Evolutionary conservation across 2,113 vertebrate genomes (phyloP).

Genomic region (Prionailurus viverrinus): DNA sequence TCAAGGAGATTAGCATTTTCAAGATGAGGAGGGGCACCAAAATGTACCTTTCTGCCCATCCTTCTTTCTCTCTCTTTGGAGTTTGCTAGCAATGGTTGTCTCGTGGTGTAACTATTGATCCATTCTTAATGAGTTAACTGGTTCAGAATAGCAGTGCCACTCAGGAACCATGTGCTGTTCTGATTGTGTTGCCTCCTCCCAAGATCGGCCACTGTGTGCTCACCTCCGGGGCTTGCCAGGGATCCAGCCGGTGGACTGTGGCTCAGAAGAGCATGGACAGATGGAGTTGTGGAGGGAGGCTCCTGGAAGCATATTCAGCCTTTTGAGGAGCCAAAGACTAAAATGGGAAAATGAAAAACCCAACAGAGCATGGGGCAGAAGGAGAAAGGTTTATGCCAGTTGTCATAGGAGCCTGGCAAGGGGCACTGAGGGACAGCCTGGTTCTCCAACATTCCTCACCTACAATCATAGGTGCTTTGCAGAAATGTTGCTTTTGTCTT

Average conservation of each 20-base stretch:
- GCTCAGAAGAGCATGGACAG: conserved; percentile 20
- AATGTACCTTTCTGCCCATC: conserved; percentile 27
- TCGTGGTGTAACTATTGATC: conserved; percentile 24
- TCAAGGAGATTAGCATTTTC: neutral
- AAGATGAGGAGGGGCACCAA: conserved; percentile 15
- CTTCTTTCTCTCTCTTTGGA: conserved; percentile 9
- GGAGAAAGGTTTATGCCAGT: neutral
- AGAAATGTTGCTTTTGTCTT: neutral
- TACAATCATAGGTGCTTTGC: rapidly evolving
- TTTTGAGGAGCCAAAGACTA: conserved; percentile 56
- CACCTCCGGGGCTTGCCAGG: neutral
- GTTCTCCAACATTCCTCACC: neutral
- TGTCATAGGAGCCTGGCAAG: neutral
- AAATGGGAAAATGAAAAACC: conserved; percentile 47
- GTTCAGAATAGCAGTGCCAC: conserved; percentile 72
- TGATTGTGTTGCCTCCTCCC: neutral
- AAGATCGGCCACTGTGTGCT: neutral
- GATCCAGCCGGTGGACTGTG: neutral
- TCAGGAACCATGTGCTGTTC: neutral
- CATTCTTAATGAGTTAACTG: conserved; percentile 71
- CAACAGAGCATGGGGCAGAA: neutral
- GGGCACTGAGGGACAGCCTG: neutral
- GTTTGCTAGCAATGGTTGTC: neutral
- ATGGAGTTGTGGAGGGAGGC: conserved; percentile 38
- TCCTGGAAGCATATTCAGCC: conserved; percentile 50